Percentiles rank a stretch among this genome's conserved stretches.
Evolutionary conservation across 2,113 vertebrate genomes (phyloP).

Genomic region (Phodopus roborovskii): DNA sequence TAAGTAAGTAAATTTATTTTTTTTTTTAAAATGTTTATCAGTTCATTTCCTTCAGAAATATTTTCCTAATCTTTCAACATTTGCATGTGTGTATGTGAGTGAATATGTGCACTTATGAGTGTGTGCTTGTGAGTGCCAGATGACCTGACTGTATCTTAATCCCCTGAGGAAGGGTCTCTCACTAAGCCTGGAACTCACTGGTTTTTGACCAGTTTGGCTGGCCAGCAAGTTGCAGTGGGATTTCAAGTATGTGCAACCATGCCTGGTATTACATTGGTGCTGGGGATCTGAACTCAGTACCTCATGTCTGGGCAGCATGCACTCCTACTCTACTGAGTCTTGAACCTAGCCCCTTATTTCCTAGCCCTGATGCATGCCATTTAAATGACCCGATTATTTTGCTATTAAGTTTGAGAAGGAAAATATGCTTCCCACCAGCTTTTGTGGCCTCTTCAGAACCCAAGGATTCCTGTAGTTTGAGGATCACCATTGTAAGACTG

Average conservation of each 20-base stretch:
- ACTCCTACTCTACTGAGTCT: neutral
- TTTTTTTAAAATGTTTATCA: constrained; percentile 7
- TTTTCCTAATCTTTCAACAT: constrained; percentile 28
- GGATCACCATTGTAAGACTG: neutral
- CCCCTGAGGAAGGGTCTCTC: neutral
- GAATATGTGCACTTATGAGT: too few species aligned
- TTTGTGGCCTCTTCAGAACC: neutral
- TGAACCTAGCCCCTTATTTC: neutral
- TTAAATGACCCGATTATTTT: constrained; percentile 17
- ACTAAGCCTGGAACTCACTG: neutral
- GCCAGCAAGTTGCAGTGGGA: neutral
- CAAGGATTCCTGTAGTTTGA: neutral
- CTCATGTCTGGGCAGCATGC: neutral
- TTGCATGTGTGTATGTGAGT: neutral
- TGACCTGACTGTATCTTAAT: neutral
- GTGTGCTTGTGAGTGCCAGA: neutral
- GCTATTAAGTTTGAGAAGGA: neutral
- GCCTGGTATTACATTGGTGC: too few species aligned
- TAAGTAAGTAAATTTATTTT: too few species aligned
- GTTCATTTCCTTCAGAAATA: constrained; percentile 11
- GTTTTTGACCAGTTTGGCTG: neutral
- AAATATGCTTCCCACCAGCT: neutral
- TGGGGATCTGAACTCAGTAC: neutral
- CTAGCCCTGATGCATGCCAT: neutral
- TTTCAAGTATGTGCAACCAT: neutral